phyloP scores from a whole-genome alignment of 2,113 vertebrate species.

The Saguinus midas region DNA sequence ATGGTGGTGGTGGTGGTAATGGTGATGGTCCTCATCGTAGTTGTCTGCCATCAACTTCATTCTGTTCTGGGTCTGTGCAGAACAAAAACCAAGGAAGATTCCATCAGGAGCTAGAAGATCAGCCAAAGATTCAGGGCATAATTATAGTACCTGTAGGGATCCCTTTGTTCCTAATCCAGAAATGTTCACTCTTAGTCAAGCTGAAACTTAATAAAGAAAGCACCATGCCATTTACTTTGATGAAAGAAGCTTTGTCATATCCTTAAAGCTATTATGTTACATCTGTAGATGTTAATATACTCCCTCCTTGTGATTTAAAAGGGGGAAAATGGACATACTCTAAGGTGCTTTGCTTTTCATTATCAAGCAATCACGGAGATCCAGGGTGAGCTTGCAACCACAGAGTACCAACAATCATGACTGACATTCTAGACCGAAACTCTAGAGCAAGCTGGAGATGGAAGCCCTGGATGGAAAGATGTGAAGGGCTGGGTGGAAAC shows the following conservation, averaged over 20 bases:
- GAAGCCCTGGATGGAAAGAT: neutral
- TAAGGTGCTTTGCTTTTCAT: neutral
- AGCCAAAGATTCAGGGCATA: neutral
- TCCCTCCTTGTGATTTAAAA: neutral
- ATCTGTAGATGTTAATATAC: neutral
- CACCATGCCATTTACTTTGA: neutral
- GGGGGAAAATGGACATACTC: neutral
- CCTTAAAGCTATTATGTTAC: neutral
- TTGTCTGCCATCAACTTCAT: conserved; percentile 99
- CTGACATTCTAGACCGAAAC: neutral
- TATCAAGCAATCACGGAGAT: neutral
- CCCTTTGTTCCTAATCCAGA: neutral
- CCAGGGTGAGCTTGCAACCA: neutral
- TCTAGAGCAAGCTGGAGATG: conserved; percentile 29
- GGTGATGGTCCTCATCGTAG: conserved; percentile 96
- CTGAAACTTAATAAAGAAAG: conserved; percentile 52
- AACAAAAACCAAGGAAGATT: conserved; percentile 63
- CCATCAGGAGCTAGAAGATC: conserved; percentile 58
- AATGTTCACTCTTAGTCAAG: neutral
- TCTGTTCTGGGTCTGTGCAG: conserved; percentile 94
- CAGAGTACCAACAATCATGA: neutral
- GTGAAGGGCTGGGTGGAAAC: neutral
- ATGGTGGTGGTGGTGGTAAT: conserved; percentile 90
- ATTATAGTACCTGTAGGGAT: neutral
- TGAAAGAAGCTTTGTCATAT: neutral